Conservation (phyloP, 2,797 vertebrate genomes). For the Thalassophryne amazonica region DNA sequence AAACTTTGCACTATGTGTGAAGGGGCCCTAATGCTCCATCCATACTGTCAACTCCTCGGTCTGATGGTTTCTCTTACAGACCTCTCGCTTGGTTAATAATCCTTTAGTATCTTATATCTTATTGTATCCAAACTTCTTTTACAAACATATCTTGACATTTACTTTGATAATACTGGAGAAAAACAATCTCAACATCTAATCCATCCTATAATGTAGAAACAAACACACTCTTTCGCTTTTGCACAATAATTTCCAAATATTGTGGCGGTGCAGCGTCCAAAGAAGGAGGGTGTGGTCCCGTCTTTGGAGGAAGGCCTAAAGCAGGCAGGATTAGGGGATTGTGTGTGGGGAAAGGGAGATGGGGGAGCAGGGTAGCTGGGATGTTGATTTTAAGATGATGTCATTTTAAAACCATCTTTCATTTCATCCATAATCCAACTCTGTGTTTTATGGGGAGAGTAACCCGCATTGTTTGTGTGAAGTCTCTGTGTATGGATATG, state of each 20-base stretch:
- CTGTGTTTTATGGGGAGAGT: constrained; percentile 8
- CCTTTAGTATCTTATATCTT: too few species aligned
- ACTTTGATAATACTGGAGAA: too few species aligned
- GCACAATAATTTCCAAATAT: constrained; percentile 10
- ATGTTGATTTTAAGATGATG: constrained; percentile 33
- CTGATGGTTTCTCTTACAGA: too few species aligned
- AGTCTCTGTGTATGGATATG: background rate
- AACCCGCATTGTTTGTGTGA: constrained; percentile 2
- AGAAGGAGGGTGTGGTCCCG: constrained; percentile 15
- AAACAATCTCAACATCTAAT: background rate
- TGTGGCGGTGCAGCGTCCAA: constrained; percentile 5
- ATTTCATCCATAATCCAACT: constrained; percentile 23
- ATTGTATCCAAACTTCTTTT: background rate
- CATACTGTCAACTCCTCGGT: too few species aligned
- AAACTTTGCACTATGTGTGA: too few species aligned
- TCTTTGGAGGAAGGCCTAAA: background rate
- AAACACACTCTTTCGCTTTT: background rate
- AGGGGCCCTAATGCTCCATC: too few species aligned
- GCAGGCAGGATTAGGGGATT: constrained; percentile 35
- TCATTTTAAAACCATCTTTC: constrained; percentile 23
- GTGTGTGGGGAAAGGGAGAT: background rate
- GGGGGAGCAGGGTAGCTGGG: background rate
- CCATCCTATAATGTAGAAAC: background rate
- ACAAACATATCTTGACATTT: background rate
- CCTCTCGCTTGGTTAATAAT: too few species aligned